Conservation (phyloP, 2,113 vertebrate genomes). For the Lophochroa leadbeateri region DNA sequence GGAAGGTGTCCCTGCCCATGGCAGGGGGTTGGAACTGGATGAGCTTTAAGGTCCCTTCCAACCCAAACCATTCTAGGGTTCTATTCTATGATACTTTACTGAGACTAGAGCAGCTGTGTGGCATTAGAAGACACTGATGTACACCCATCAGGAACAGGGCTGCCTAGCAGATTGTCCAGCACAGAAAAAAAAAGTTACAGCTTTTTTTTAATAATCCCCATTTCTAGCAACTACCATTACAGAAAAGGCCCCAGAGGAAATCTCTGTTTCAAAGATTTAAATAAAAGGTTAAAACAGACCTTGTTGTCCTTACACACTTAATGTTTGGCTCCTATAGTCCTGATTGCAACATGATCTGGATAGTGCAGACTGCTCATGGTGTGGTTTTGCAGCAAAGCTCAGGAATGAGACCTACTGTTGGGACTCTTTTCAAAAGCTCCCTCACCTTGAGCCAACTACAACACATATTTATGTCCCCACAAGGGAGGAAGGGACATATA, state of each 20-base stretch:
- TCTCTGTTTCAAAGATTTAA: not conserved
- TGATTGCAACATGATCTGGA: not conserved
- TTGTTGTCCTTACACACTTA: not conserved
- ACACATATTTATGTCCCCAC: not conserved
- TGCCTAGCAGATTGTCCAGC: not conserved
- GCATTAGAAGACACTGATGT: not conserved
- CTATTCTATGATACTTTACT: not conserved
- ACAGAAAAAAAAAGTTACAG: not conserved
- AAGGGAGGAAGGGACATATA: not conserved
- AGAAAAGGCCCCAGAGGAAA: not conserved
- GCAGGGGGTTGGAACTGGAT: not conserved
- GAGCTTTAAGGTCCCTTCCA: not conserved
- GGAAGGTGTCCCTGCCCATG: not conserved
- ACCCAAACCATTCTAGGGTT: not conserved
- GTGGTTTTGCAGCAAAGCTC: not conserved
- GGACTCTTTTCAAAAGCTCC: not conserved
- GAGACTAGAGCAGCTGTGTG: not conserved
- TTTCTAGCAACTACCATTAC: not conserved
- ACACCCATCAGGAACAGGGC: not conserved
- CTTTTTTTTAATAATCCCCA: not conserved
- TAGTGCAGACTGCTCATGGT: fast-evolving
- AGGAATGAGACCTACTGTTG: not conserved
- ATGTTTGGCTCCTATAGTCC: not conserved
- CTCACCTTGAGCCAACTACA: not conserved
- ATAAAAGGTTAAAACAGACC: not conserved